phyloP scores from a whole-genome alignment of 2,888 invertebrate species.

The Agrotis segetum region DNA sequence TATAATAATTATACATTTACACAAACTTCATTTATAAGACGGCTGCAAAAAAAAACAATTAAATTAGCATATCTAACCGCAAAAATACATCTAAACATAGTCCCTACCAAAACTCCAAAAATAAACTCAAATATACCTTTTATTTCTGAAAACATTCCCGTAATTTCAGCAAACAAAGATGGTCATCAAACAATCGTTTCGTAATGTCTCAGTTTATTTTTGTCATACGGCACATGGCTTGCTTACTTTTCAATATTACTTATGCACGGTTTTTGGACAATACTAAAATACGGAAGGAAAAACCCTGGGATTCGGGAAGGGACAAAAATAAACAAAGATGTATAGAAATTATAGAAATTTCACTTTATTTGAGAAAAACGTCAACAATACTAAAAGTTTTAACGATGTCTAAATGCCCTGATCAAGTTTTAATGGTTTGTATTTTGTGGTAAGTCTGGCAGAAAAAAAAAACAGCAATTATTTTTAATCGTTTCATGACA shows the following conservation, averaged over 20 bases:
- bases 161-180: constrained; percentile 47
- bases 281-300: background rate
- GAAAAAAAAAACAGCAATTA: too few relatives aligned
- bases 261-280: constrained; percentile 46
- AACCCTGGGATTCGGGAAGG: background rate
- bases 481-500: too few relatives aligned
- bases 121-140: constrained; percentile 39
- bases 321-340: constrained; percentile 16
- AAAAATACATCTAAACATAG: constrained; percentile 23
- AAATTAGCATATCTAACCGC: constrained; percentile 11
- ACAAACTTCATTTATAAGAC: too few relatives aligned
- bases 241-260: constrained; percentile 33
- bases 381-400: constrained; percentile 19
- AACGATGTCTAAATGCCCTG: background rate
- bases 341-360: background rate
- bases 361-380: constrained; percentile 2
- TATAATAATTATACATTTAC: too few relatives aligned
- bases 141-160: constrained; percentile 29
- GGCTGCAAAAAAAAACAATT: background rate
- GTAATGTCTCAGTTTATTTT: constrained; percentile 40
- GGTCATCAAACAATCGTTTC: constrained; percentile 25
- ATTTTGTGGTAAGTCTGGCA: background rate
- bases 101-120: background rate
- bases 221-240: constrained; percentile 42
- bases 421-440: constrained; percentile 28